Percentiles rank a stretch among this genome's conserved stretches.
These are phyloP conservation scores for Leucania comma DNA, from an alignment of 2,888 invertebrate genomes.

Conservation along the genomic window DNA sequence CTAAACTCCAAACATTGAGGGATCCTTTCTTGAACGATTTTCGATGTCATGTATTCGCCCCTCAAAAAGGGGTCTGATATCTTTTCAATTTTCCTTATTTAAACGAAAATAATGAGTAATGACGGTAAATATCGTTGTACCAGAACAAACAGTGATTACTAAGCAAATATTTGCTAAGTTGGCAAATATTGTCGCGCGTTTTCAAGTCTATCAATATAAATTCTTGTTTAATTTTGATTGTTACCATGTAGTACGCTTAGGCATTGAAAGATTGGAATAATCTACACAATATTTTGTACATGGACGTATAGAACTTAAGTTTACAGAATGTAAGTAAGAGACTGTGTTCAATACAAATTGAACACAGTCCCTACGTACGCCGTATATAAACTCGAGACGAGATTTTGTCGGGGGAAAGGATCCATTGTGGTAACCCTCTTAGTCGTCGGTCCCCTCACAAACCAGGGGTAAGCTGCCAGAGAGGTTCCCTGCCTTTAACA, in stretches of 20 bases:
- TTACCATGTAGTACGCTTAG: neutral
- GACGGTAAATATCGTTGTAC: conserved; percentile 29
- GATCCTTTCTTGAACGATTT: conserved; percentile 74
- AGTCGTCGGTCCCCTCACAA: conserved; percentile 76
- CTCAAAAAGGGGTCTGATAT: conserved; percentile 62
- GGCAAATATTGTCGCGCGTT: conserved; percentile 38
- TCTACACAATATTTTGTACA: conserved; percentile 23
- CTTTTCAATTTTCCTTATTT: conserved; percentile 71
- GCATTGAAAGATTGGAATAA: conserved; percentile 3
- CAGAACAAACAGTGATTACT: conserved; percentile 27
- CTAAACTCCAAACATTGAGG: conserved; percentile 64
- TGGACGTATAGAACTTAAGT: conserved; percentile 22
- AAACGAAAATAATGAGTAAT: conserved; percentile 49
- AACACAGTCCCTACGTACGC: conserved; percentile 41
- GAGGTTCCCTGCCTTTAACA: conserved; percentile 76
- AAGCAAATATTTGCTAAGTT: conserved; percentile 43
- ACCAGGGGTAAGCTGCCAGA: conserved; percentile 80
- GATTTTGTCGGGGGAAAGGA: conserved; percentile 84
- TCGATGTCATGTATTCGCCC: conserved; percentile 72
- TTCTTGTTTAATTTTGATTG: conserved; percentile 17
- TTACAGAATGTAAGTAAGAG: conserved; percentile 12
- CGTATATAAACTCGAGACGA: conserved; percentile 65
- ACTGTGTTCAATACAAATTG: conserved; percentile 15
- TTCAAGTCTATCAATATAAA: conserved; percentile 32
- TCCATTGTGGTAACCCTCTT: conserved; percentile 89